Evolutionary conservation across 2,113 vertebrate species (phyloP).

Genomic region (Thamnophis sirtalis): DNA sequence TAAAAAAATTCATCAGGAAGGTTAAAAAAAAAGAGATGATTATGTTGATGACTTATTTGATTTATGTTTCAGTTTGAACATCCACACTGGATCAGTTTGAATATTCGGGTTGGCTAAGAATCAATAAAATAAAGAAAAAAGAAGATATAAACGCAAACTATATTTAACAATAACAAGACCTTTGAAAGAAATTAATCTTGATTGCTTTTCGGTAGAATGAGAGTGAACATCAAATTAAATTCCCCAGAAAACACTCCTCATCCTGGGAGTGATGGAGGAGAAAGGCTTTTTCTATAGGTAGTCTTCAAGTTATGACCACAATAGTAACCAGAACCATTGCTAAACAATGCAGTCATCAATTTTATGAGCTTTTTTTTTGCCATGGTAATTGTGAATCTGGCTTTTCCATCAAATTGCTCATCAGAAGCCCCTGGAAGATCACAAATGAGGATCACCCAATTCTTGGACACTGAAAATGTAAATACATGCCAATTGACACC

Average conservation of each 20-base stretch:
- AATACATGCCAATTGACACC: too few species aligned
- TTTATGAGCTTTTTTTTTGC: background rate
- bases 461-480: too few species aligned
- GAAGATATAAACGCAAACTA: background rate
- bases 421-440: background rate
- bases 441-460: background rate
- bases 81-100: background rate
- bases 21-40: background rate
- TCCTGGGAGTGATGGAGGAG: background rate
- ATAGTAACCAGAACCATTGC: background rate
- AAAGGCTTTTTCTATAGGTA: background rate
- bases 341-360: background rate
- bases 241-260: background rate
- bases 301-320: background rate
- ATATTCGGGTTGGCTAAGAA: background rate
- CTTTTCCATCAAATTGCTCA: background rate
- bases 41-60: background rate
- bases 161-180: background rate
- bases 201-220: background rate
- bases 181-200: background rate
- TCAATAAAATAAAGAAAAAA: background rate
- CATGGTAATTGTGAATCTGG: background rate
- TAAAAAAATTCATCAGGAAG: background rate
- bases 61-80: background rate
- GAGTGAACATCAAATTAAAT: background rate